phyloP scores from a whole-genome alignment of 2,888 invertebrate species.

The Maniola hyperantus region DNA sequence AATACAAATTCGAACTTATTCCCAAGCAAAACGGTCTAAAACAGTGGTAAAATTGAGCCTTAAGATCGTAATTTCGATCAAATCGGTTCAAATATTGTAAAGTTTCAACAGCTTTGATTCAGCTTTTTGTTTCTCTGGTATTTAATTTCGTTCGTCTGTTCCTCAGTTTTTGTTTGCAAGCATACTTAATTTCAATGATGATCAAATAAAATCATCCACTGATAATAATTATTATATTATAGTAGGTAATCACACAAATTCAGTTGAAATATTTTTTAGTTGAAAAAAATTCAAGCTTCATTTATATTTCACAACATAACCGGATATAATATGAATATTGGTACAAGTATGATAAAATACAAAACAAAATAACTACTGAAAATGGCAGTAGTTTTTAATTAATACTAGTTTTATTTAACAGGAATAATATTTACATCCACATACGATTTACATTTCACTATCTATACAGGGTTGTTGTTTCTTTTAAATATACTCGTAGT shows the following conservation, averaged over 20 bases:
- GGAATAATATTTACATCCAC: slow-evolving; percentile 46
- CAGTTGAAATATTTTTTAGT: too few species aligned
- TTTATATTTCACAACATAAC: neutral
- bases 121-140: too few species aligned
- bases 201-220: neutral
- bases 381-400: slow-evolving; percentile 45
- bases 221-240: neutral
- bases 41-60: too few species aligned
- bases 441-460: slow-evolving; percentile 41
- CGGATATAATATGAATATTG: neutral
- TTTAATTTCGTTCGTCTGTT: too few species aligned
- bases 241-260: too few species aligned
- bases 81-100: too few species aligned
- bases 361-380: slow-evolving; percentile 37
- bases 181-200: neutral
- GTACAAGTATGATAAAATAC: neutral
- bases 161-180: neutral
- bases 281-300: neutral
- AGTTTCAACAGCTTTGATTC: too few species aligned
- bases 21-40: too few species aligned
- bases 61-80: too few species aligned
- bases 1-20: too few species aligned
- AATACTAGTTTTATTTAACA: slow-evolving; percentile 34
- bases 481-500: slow-evolving; percentile 30
- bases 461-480: slow-evolving; percentile 39